These are phyloP conservation scores for Dexiosoma caninum DNA, from an alignment of 2,888 invertebrate species.

Conservation along the genomic window DNA sequence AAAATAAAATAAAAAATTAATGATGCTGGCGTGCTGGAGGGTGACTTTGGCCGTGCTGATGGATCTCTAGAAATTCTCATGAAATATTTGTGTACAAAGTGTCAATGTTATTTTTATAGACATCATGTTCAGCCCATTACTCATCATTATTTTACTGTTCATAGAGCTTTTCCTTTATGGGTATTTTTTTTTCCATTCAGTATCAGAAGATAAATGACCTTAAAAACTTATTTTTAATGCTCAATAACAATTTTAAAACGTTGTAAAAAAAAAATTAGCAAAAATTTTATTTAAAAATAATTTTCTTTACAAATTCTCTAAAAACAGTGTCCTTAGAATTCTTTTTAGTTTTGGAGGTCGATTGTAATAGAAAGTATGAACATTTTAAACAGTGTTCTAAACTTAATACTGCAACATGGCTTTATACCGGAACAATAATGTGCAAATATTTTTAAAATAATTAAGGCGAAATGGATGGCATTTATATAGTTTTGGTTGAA, in stretches of 20 bases:
- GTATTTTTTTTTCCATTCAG: neutral
- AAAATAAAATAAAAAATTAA: neutral
- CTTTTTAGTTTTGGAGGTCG: too few species aligned
- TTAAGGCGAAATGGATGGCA: too few species aligned
- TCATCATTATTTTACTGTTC: conserved; percentile 8
- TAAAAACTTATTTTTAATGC: neutral
- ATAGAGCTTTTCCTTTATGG: neutral
- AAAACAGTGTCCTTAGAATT: too few species aligned
- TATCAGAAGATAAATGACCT: neutral
- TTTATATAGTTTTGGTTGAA: too few species aligned
- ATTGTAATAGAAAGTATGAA: too few species aligned
- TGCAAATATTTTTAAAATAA: too few species aligned
- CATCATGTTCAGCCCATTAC: neutral
- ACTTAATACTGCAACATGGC: too few species aligned
- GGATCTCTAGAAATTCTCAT: neutral
- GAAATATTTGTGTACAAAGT: conserved; percentile 6
- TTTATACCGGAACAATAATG: too few species aligned
- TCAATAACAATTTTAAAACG: neutral
- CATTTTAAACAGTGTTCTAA: too few species aligned
- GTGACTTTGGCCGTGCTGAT: neutral
- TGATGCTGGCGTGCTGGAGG: neutral
- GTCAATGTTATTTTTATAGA: neutral
- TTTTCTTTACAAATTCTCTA: too few species aligned
- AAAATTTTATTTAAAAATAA: too few species aligned
- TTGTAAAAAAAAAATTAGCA: neutral